Evolutionary conservation across 2,888 invertebrate species (phyloP), one percentile per base, ranked within the genome.

Genomic region (Caenorhabditis sp.): DNA sequence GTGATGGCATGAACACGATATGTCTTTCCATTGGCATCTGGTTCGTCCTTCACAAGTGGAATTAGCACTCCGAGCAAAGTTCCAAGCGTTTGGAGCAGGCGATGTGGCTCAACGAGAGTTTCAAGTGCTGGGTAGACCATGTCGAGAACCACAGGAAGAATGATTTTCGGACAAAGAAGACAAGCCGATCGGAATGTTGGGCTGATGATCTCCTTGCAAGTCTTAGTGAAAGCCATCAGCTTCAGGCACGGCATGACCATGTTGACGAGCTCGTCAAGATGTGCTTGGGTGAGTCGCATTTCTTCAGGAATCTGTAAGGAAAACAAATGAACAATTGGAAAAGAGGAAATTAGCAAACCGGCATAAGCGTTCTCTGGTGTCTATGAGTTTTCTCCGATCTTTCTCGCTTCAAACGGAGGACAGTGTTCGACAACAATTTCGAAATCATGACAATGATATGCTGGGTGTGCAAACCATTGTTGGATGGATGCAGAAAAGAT

Each of bases 401-500:
- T 93, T 96, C 96, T 69, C 91, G 92, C 80, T 93, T 92, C 26
- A 94, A 82, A 60, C 95, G 94, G 83, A 80, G 62, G 5, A 85
- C 32, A 9, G 76, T 76, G 26, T 76, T 50, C n/a, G 70, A 53
- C 1, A 77, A 20, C 26, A 77, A 71, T 78, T 84, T 86, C 64
- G 94, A 93, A 2, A 96, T 93, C 22, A 92, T 83, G 20, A 85
- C 87, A 50, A 91, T 88, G 32, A 93, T 82, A 50, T 89, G 88
- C 4, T 67, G 74, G 1, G 90, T 87, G 96, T 97, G 97, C 56
- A 94, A 92, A 28, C 97, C 97, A 44, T 94, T 92, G 92, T 97
- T 97, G 0, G 96, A 96, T 65, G 96, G 96, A 93, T 97, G 96
- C 88, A 95, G 95, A 92, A 96, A 97, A 4, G 96, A 95, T 92